Evolutionary conservation across 2,797 vertebrate species (phyloP), one percentile per base, ranked within the genome.

Genomic region (Tragelaphus oryx): DNA sequence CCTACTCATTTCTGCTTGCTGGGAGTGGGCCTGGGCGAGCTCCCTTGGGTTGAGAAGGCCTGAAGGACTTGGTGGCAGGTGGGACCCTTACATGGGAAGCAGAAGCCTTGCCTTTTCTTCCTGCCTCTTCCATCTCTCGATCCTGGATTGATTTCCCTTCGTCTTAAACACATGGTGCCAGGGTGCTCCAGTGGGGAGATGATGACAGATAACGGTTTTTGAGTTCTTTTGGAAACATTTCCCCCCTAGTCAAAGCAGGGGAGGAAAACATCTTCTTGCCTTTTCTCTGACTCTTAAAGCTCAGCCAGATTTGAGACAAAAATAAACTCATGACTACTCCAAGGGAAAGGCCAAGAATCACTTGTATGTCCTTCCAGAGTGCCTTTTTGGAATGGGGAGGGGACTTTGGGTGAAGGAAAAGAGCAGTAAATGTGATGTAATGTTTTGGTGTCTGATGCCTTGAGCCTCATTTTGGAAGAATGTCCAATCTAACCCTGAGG

Each of bases 151-250:
- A 44, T 33, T 68, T 85, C n/a, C 82, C 48, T 41, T 48, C 71
- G 24, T 74, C 41, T 46, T 44, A 37, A 54, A 22, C 0, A n/a
- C 37, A 1, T 41, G 75, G n/a, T 50, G 71, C 92, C 20, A 20
- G 30, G 37, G 65, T 28, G 75, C 55, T 57, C 85, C 54, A 68
- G 80, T 68, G 55, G 54, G 52, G 78, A 68, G n/a, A 62, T 44
- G 89, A 87, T 84, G 91, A 71, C 41, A 87, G 65, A 92, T 83
- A 87, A 62, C 62, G 44, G 48, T 30, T 76, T 87, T 74, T 20
- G 41, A 96, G 48, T 92, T 97, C 71, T 89, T 87, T 65, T 74
- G 71, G 89, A 84, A 92, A 75, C 7, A 24, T 24, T 62, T 24
- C 37, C 33, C 59, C 41, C 10, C 24, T 24, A 44, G 80, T 87